Percentiles rank a stretch among this genome's conserved stretches.
phyloP scores from a whole-genome alignment of 2,888 invertebrate genomes.

The Cantharis flavilabris region DNA sequence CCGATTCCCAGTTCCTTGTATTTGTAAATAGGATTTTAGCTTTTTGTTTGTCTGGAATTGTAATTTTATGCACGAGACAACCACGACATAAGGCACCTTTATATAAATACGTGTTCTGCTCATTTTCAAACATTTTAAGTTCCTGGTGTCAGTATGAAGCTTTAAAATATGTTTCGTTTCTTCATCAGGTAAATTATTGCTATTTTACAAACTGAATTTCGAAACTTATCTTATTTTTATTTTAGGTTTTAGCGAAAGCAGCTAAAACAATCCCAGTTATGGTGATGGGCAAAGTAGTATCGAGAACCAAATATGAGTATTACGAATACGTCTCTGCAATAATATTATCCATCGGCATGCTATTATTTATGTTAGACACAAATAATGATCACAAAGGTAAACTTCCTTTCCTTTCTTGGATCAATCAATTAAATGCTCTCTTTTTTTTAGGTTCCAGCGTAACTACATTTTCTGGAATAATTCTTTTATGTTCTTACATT shows the following conservation, averaged over 20 bases:
- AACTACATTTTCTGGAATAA: constrained; percentile 82
- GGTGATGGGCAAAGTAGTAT: constrained; percentile 95
- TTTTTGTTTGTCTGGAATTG: constrained; percentile 70
- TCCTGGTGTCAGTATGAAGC: constrained; percentile 99
- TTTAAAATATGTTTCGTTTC: constrained; percentile 96
- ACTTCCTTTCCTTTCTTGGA: no score
- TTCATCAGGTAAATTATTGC: constrained; percentile 78
- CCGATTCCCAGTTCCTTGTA: constrained; percentile 95
- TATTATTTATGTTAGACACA: constrained; percentile 86
- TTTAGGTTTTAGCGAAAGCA: constrained; percentile 89
- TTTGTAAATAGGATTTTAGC: constrained; percentile 93
- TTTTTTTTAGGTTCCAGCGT: constrained; percentile 62
- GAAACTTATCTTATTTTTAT: not conserved
- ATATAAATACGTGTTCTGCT: constrained; percentile 94
- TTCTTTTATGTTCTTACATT: constrained; percentile 89
- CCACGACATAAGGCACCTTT: constrained; percentile 81
- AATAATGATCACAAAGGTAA: constrained; percentile 65
- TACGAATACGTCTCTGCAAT: constrained; percentile 92
- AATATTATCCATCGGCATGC: constrained; percentile 90
- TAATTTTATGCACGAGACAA: constrained; percentile 65
- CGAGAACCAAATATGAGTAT: constrained; percentile 81
- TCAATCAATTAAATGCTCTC: not conserved
- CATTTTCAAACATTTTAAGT: constrained; percentile 96
- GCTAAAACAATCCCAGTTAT: constrained; percentile 98
- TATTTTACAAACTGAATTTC: not conserved